Evolutionary conservation across 2,888 invertebrate genomes (phyloP), one percentile per base, ranked within the genome.

Genomic region (Eupithecia exiguata): DNA sequence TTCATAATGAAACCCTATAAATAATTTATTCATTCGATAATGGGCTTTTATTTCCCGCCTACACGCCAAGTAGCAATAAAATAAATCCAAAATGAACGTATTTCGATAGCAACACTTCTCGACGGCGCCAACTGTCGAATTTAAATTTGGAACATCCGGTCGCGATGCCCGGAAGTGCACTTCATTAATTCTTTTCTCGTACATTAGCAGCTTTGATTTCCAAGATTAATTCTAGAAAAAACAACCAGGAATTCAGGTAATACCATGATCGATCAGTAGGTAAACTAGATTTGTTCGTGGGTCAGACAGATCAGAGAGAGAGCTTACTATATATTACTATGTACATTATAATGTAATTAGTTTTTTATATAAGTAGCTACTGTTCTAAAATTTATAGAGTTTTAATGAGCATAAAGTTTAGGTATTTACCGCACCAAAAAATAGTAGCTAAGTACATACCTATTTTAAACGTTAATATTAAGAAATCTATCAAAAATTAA

Each of bases 121-220:
- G 80, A 81, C 83, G 80, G 81, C 83, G 82, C 81, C 84, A 86
- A 84, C 85, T 83, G 85, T 84, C 84, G 84, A 87, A 88, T 87
- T 87, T 78, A 86, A 89, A 85, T 84, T 82, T 84, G 81, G 85
- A 86, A 86, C 88, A 87, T 91, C 92, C 91, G 88, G 86, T 76
- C 81, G 81, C 80, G 40, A 25, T 40, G 66, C 40, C 66, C 88
- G 90, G 91, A 92, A 91, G 88, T 84, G 81, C 84, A 86, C 84
- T 84, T 86, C 87, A 91, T 91, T 91, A 90, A 90, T 91, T 89
- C 88, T 78, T 78, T 81, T 80, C 79, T 79, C 82, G 83, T 83
- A 84, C 83, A 83, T 85, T 84, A 74, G 82, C 74, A 77, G 78
- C 80, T 84, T 58, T 71, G 72, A 72, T 72, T 75, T 63, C 63